Conservation (phyloP, 2,797 vertebrate species). For the Austrolebias charrua region DNA sequence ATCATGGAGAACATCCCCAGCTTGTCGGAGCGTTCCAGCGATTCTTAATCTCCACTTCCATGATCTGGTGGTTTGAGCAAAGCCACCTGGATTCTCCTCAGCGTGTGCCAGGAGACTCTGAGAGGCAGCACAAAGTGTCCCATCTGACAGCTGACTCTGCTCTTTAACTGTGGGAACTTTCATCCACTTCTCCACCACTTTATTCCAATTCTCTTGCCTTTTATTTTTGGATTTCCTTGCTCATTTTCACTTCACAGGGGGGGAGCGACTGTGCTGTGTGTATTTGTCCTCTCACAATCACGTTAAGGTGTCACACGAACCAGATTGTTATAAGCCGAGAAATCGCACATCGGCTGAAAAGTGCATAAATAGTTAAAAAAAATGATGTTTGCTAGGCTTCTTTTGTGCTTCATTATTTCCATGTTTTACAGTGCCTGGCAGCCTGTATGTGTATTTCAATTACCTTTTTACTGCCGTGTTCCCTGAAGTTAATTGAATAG, state of each 20-base stretch:
- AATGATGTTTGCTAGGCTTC: not conserved
- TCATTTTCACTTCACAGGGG: slow-evolving; percentile 28
- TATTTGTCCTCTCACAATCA: slow-evolving; percentile 17
- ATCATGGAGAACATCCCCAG: slow-evolving; percentile 48
- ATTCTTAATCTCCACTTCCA: slow-evolving; percentile 58
- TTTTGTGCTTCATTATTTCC: slow-evolving; percentile 5
- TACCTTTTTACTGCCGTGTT: slow-evolving; percentile 10
- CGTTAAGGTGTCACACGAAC: slow-evolving; percentile 15
- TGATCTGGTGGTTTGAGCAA: slow-evolving; percentile 41
- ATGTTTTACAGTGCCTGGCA: not conserved
- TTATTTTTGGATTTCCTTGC: slow-evolving; percentile 2
- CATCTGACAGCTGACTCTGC: slow-evolving; percentile 9
- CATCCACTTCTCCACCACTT: not conserved
- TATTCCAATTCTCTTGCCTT: not conserved
- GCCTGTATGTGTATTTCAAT: slow-evolving; percentile 2
- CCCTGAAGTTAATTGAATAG: slow-evolving; percentile 31
- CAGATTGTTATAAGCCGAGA: slow-evolving; percentile 8
- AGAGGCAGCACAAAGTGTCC: slow-evolving; percentile 20
- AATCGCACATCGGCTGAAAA: slow-evolving; percentile 12
- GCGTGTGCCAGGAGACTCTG: slow-evolving; percentile 21
- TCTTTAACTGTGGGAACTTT: slow-evolving; percentile 22
- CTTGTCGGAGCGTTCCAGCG: slow-evolving; percentile 33
- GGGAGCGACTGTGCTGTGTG: not conserved
- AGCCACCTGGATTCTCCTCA: slow-evolving; percentile 44
- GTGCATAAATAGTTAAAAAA: not conserved